Base-by-base conservation (phyloP, 2,888 invertebrate species). In the Dynastes hyllus region DNA sequence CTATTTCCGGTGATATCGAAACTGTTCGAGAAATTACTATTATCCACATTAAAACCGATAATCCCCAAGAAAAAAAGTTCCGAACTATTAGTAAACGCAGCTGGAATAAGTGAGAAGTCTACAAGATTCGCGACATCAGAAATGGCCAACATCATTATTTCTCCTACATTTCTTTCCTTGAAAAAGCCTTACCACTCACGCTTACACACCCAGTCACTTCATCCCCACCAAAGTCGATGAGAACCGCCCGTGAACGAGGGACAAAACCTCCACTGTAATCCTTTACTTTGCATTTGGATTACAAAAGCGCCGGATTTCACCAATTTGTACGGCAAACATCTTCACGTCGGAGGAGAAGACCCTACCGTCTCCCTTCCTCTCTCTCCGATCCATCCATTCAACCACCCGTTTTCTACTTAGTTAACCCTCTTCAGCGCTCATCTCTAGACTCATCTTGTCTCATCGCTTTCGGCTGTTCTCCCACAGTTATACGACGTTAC, bases 321-420 rank as follows among this genome's bases (percentile, higher is more conserved):
- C 87, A 88, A 88, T 88, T 88, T 87, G 86, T 85, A 86, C 85
- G 84, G 85, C 86, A 88, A 88, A 88, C 87, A 87, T 81, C 82
- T 82, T 81, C 80, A 80, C 79, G 79, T 80, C 67, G 79, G 22
- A 73, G 77, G 53, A 16, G 37, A 6, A 22, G 29, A 55, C 16
- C 61, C 45, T 37, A 37, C 32, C 32, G 32, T 32, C 50, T 71
- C 45, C 22, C 53, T 9, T 29, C n/a, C 22, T 29, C n/a, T 16
- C 70, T 5, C 61, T 9, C 29, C 61, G 61, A 4, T 27, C 29
- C 61, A 61, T 22, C 32, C 61, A 61, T 61, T 61, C 61, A 27
- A 13, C 61, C 61, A 13, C 3, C 61, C 27, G 61, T 29, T 61
- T 22, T 27, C 61, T 29, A 61, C 61, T 61, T 61, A 61, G 27